phyloP scores from a whole-genome alignment of 2,797 vertebrate species.

The Erpetoichthys calabaricus region DNA sequence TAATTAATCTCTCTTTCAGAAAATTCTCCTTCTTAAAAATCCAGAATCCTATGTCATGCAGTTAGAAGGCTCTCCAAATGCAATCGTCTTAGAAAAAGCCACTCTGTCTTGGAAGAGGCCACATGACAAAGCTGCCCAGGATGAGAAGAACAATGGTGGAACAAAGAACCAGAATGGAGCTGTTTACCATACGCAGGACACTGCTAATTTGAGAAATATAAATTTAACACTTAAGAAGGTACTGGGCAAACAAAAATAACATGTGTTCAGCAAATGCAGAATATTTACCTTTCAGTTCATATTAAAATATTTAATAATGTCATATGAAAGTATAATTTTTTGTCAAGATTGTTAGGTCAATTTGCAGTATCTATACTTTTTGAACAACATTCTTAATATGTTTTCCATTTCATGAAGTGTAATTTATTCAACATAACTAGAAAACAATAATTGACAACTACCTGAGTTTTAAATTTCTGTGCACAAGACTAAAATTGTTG shows the following conservation, averaged over 20 bases:
- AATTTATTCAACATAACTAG: no score
- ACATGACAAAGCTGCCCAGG: background rate
- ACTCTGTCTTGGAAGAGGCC: conserved; percentile 49
- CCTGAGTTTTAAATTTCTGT: no score
- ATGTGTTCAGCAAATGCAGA: no score
- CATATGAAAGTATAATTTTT: no score
- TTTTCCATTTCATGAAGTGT: no score
- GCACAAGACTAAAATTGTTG: no score
- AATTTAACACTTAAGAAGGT: conserved; percentile 60
- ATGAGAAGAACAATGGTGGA: background rate
- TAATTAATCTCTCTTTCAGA: conserved; percentile 40
- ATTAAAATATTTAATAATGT: no score
- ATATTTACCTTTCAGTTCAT: no score
- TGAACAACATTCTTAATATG: no score
- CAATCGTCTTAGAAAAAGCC: conserved; percentile 53
- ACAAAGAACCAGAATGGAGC: conserved; percentile 6
- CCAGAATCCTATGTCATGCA: conserved; percentile 51
- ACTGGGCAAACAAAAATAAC: background rate
- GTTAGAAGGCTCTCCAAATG: conserved; percentile 30
- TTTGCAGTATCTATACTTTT: no score
- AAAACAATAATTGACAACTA: no score
- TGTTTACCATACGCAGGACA: background rate
- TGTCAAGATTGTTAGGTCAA: no score
- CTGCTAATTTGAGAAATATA: conserved; percentile 40
- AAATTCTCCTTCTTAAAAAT: conserved; percentile 50